phyloP scores from a whole-genome alignment of 1,140 invertebrate genomes.

The Acromyrmex echinatior region DNA sequence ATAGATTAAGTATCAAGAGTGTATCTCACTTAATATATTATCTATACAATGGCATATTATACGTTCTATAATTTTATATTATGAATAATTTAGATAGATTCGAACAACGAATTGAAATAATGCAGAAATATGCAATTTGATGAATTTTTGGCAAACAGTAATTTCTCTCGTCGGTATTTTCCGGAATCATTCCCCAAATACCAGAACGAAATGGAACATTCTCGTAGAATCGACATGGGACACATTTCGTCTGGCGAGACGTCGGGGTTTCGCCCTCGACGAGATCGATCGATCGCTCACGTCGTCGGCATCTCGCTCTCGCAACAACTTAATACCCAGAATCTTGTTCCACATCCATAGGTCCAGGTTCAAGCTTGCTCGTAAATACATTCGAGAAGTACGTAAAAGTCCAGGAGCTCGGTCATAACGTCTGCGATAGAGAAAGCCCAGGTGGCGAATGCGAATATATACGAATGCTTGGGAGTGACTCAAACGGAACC shows the following conservation, averaged over 20 bases:
- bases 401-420: conserved; percentile 30
- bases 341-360: conserved; percentile 39
- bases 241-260: conserved; percentile 23
- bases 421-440: conserved; percentile 44
- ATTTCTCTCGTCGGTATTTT: conserved; percentile 16
- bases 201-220: conserved; percentile 6
- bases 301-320: conserved; percentile 46
- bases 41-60: background rate
- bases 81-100: background rate
- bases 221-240: conserved; percentile 13
- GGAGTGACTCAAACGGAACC: conserved; percentile 59
- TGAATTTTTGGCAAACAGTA: background rate
- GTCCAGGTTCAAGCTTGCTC: conserved; percentile 35
- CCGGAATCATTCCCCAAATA: background rate
- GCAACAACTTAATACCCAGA: conserved; percentile 58
- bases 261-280: conserved; percentile 32
- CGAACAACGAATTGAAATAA: background rate
- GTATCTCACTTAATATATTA: background rate
- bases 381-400: conserved; percentile 44
- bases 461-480: conserved; percentile 34
- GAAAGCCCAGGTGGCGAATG: conserved; percentile 55
- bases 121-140: background rate
- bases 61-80: background rate
- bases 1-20: background rate
- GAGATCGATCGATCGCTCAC: conserved; percentile 55